phyloP scores from a whole-genome alignment of 2,113 vertebrate species.

The Neotoma lepida region DNA sequence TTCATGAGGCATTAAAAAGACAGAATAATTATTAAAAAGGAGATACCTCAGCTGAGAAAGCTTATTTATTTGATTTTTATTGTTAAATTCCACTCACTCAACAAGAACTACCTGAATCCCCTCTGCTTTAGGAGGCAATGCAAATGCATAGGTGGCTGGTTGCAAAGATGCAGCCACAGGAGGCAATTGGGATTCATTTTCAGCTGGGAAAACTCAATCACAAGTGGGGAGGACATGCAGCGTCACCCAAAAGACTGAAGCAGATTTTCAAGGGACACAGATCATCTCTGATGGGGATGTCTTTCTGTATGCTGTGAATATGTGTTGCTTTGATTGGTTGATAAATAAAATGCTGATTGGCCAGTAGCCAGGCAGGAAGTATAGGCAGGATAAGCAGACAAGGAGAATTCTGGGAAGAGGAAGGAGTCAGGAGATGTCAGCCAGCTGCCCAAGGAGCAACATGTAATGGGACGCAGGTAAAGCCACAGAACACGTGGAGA shows the following conservation, averaged over 20 bases:
- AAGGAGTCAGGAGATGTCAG: too few relatives aligned
- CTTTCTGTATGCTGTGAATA: too few relatives aligned
- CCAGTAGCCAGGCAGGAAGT: too few relatives aligned
- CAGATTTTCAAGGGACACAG: neutral
- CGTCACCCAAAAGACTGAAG: neutral
- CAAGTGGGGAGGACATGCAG: neutral
- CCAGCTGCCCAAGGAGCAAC: too few relatives aligned
- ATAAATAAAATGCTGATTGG: too few relatives aligned
- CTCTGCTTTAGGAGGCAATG: neutral
- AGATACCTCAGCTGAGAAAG: neutral
- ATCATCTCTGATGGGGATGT: too few relatives aligned
- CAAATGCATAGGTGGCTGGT: neutral
- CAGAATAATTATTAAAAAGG: conserved; percentile 54
- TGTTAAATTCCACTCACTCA: conserved; percentile 38
- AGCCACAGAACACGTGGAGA: too few relatives aligned
- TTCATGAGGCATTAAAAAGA: conserved; percentile 33
- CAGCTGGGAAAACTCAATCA: neutral
- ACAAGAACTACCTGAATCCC: neutral
- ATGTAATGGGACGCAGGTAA: too few relatives aligned
- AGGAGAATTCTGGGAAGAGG: too few relatives aligned
- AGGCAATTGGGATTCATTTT: neutral
- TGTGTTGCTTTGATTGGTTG: too few relatives aligned
- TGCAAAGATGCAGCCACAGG: neutral
- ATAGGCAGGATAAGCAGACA: too few relatives aligned
- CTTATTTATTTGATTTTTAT: neutral